These are phyloP conservation scores for Hemaris fuciformis DNA, from an alignment of 2,888 invertebrate genomes.

Conservation along the genomic window DNA sequence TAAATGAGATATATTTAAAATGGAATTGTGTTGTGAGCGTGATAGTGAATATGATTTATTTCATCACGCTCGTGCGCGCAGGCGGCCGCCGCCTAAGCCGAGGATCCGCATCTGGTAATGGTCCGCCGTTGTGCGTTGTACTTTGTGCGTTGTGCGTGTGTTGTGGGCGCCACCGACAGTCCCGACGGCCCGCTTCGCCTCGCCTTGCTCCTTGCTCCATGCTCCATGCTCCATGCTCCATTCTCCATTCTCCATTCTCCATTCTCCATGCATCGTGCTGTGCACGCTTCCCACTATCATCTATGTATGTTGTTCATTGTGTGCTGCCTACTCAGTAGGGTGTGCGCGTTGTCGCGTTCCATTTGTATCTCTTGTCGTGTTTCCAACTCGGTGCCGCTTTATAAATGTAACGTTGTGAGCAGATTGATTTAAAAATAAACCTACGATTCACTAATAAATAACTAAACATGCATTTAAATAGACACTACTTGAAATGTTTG, in stretches of 20 bases:
- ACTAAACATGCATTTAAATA: neutral
- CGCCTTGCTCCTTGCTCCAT: neutral
- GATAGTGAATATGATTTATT: slow-evolving; percentile 69
- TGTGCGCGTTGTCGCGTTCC: neutral
- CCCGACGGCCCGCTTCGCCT: slow-evolving; percentile 69
- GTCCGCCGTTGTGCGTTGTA: slow-evolving; percentile 42
- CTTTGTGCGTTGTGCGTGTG: slow-evolving; percentile 36
- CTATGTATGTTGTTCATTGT: slow-evolving; percentile 25
- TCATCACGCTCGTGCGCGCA: slow-evolving; percentile 81
- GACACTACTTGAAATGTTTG: slow-evolving; percentile 1
- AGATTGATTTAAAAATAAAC: slow-evolving; percentile 9
- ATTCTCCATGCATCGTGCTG: slow-evolving; percentile 71
- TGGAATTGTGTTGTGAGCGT: slow-evolving; percentile 37
- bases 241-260: slow-evolving; percentile 9
- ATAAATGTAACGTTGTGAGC: neutral
- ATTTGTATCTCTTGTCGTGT: neutral
- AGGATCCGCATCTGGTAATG: slow-evolving; percentile 95
- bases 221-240: no score
- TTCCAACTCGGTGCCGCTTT: neutral
- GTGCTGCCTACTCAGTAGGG: neutral
- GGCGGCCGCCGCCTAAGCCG: slow-evolving; percentile 93
- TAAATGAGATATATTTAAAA: neutral
- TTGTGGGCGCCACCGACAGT: slow-evolving; percentile 64
- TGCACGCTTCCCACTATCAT: slow-evolving; percentile 69
- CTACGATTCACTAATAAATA: neutral